Percentiles rank a stretch among this genome's conserved stretches.
Evolutionary conservation across 2,113 vertebrate species (phyloP).

Genomic region (Hyperopisus bebe): DNA sequence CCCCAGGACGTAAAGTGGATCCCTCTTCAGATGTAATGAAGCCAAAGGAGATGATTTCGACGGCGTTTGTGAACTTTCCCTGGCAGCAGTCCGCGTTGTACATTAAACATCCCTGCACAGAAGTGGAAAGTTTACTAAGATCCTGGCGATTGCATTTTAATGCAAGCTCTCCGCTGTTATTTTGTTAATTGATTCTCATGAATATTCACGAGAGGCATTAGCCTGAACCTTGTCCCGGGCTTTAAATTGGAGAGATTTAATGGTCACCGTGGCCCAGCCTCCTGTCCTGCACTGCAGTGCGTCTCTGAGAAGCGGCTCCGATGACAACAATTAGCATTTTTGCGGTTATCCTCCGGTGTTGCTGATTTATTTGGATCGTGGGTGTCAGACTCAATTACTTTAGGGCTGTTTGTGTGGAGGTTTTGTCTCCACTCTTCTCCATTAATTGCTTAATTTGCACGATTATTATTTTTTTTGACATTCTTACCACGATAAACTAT

Average conservation of each 20-base stretch:
- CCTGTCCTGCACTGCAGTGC: background rate
- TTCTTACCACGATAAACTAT: background rate
- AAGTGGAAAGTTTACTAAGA: constrained; percentile 15
- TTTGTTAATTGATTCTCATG: constrained; percentile 22
- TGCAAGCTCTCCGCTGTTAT: background rate
- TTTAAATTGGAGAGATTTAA: constrained; percentile 9
- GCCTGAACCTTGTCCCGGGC: background rate
- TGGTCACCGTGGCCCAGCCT: background rate
- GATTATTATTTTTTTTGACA: background rate
- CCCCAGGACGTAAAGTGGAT: constrained; percentile 21
- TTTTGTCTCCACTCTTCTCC: background rate
- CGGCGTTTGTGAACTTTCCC: constrained; percentile 17
- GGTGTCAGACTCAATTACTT: constrained; percentile 5
- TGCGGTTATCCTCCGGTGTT: background rate
- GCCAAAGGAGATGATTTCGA: constrained; percentile 16
- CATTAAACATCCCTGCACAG: background rate
- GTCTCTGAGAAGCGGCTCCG: background rate
- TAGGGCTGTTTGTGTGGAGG: background rate
- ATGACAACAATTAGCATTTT: constrained; percentile 1
- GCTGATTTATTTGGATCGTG: background rate
- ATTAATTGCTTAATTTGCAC: background rate
- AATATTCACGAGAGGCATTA: constrained; percentile 12
- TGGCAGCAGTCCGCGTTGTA: background rate
- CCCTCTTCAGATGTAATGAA: constrained; percentile 16
- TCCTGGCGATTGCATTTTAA: background rate